Percentiles rank a stretch among this genome's conserved stretches.
Evolutionary conservation across 37 sponge, comb jelly and placozoan genomes (phyloP).

Genomic region (Hormiphora californensis): DNA sequence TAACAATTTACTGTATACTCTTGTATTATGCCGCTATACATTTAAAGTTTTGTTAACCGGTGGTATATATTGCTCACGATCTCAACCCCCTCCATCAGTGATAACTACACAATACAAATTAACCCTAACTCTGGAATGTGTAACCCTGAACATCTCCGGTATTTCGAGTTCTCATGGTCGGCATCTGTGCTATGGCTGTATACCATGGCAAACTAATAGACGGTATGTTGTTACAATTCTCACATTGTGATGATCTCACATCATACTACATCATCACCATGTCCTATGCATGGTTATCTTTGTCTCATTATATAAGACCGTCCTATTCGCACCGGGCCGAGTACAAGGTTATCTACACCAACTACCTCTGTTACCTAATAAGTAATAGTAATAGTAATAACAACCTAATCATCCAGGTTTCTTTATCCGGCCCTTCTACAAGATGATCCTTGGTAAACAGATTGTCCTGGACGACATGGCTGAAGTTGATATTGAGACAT

Average conservation of each 20-base stretch:
- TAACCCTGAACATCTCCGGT: conserved; percentile 82
- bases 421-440: conserved; percentile 97
- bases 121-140: conserved; percentile 89
- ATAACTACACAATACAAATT: conserved; percentile 97
- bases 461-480: conserved; percentile 83
- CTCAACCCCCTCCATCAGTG: conserved; percentile 61
- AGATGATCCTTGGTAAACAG: conserved; percentile 78
- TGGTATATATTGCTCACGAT: background rate
- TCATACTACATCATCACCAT: too few species aligned
- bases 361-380: too few species aligned
- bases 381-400: too few species aligned
- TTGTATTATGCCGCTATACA: background rate
- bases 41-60: background rate
- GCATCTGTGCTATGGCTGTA: conserved; percentile 95
- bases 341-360: too few species aligned
- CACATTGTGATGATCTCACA: too few species aligned
- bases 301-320: too few species aligned
- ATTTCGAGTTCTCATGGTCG: conserved; percentile 88
- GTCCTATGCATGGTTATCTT: too few species aligned
- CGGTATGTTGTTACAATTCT: too few species aligned
- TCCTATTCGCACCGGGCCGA: too few species aligned
- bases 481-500: conserved; percentile 70
- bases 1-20: background rate
- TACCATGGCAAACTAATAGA: conserved; percentile 93
- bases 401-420: conserved; percentile 66